Evolutionary conservation across 2,113 vertebrate species (phyloP), one percentile per base, ranked within the genome.

Genomic region (Rhinoptilus africanus): DNA sequence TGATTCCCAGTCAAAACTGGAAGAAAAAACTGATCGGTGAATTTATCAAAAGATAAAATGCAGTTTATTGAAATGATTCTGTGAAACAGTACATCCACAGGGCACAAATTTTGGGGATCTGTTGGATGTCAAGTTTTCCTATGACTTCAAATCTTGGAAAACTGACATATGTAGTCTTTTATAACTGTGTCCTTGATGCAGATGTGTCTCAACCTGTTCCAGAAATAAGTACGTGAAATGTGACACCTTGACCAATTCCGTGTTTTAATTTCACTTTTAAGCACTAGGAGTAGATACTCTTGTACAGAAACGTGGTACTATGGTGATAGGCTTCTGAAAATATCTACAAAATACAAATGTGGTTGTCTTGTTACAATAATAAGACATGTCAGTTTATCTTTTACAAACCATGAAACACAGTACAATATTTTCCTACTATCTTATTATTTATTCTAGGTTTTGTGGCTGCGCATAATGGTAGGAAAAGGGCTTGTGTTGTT

Each of bases 51-150:
- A 43, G 6, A 39, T n/a, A 56, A 81, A 77, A 85, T 64, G 8
- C 39, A 57, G 4, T 82, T 78, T 79, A 57, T 59, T 83, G 47
- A 78, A 57, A 74, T 30, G 2, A 48, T 71, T 85, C 18, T 45
- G 10, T 15, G 64, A 39, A 87, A 73, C 7, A 30, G 9, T 30
- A 41, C 32, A 60, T 43, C 28, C 54, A 20, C 45, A 74, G 24
- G 59, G 34, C 34, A 48, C 20, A 62, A 21, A 35, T 73, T 26
- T 35, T 7, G 9, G n/a, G 4, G 11, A 0, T 0, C 1, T 69
- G 15, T 77, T 54, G 35, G 81, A 81, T 2, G 6, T 3, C 27
- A 68, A 51, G 4, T 71, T 53, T 81, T 92, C 45, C 41, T 66
- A 16, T n/a, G 41, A 62, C 64, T 93, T 78, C 64, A 75, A 79